Conservation (phyloP, 2,888 invertebrate species). For the Torymus texanus region DNA sequence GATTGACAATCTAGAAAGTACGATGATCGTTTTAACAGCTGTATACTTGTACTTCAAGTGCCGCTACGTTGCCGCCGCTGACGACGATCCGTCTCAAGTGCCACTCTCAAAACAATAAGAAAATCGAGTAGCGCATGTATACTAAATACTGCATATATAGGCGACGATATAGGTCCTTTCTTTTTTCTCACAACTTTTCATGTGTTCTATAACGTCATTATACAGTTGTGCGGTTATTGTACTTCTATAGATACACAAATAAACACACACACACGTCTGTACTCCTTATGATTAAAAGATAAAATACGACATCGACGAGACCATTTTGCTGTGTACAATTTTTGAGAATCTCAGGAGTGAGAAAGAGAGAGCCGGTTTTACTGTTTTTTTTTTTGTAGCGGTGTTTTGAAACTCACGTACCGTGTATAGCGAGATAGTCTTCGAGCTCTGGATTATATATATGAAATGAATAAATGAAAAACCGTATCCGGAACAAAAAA, state of each 20-base stretch:
- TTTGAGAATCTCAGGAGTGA: too few relatives aligned
- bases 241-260: neutral
- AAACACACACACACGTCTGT: neutral
- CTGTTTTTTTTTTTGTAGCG: too few relatives aligned
- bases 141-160: neutral
- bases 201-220: constrained; percentile 27
- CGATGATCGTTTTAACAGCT: neutral
- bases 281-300: neutral
- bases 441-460: too few relatives aligned
- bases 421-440: too few relatives aligned
- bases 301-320: constrained; percentile 5
- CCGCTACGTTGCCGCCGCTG: neutral
- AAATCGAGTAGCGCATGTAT: too few relatives aligned
- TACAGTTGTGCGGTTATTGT: constrained; percentile 25
- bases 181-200: constrained; percentile 10
- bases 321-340: neutral
- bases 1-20: constrained; percentile 20
- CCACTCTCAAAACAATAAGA: constrained; percentile 34
- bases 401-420: too few relatives aligned
- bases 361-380: too few relatives aligned
- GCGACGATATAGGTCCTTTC: constrained; percentile 2
- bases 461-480: neutral
- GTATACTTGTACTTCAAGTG: neutral
- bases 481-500: constrained; percentile 4
- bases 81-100: constrained; percentile 38